Evolutionary conservation across 2,113 vertebrate genomes (phyloP).

Genomic region (Menidia beryllina): DNA sequence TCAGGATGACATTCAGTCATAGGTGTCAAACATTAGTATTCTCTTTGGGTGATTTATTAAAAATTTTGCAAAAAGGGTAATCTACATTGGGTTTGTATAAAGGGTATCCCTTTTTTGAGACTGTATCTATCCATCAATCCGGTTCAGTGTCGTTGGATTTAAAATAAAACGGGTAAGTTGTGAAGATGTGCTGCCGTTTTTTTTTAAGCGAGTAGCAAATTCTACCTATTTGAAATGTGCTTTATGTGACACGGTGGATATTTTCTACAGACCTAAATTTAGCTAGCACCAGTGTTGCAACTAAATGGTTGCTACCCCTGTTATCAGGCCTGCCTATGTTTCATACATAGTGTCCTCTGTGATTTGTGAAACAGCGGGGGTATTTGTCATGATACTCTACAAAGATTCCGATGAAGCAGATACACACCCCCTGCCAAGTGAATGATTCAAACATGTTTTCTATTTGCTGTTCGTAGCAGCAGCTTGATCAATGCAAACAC

Average conservation of each 20-base stretch:
- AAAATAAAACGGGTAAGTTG: too few species aligned
- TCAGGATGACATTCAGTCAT: background rate
- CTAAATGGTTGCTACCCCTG: slow-evolving; percentile 8
- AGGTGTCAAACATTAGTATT: background rate
- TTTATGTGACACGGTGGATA: background rate
- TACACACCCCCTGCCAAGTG: slow-evolving; percentile 47
- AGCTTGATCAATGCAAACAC: slow-evolving; percentile 21
- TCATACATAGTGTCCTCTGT: slow-evolving; percentile 30
- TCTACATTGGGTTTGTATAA: background rate
- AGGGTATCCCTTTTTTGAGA: too few species aligned
- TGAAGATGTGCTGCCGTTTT: too few species aligned
- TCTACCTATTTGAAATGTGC: too few species aligned
- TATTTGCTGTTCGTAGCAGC: too few species aligned
- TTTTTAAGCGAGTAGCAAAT: too few species aligned
- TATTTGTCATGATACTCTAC: slow-evolving; percentile 55
- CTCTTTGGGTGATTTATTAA: background rate
- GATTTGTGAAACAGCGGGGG: slow-evolving; percentile 55
- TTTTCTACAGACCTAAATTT: too few species aligned
- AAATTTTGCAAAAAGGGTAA: background rate
- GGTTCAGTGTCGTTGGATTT: too few species aligned
- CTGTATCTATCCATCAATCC: too few species aligned
- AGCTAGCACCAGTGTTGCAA: background rate
- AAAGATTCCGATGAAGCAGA: slow-evolving; percentile 39
- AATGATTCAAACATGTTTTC: slow-evolving; percentile 23
- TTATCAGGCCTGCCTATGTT: slow-evolving; percentile 37